Base-by-base conservation (phyloP, 64 coral and sea anemone species). In the Pocillopora damicornis region DNA sequence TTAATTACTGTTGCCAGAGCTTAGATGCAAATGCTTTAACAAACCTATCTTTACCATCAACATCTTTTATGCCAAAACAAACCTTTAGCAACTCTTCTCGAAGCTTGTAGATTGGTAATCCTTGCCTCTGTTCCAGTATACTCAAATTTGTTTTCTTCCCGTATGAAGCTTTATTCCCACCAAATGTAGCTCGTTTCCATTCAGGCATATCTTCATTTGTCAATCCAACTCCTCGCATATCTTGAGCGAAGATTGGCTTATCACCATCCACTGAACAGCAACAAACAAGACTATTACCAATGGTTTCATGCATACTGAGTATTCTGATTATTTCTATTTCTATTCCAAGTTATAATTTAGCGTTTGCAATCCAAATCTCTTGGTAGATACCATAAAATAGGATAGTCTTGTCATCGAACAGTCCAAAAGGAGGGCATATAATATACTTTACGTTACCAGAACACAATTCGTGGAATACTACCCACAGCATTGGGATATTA, bases 101-200 rank as follows among this genome's bases (percentile, higher is more conserved):
- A 3, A 99, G 87, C 80, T 99, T 99, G 86, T 95, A 99, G 73
- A 99, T 99, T 13, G 97, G 97, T 18, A 99, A 88, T 77, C 97
- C 92, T 80, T 99, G 93, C 75, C 97, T 90, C 69, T 99, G 97
- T 88, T 99, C 93, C 9, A 99, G 72, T 37, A 99, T 99, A 15
- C 83, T 90, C 13, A 99, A 76, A 23, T 92, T 93, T 1, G 97
- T 95, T 99, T 89, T 90, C 90, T 92, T 99, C 59, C 97, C 97
- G 79, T 95, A 99, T 0, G 97, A 99, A 13, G 93, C 97, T 90
- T 99, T 99, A 72, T 99, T 99, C 59, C 97, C 97, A 60, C 97
- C 97, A 93, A 95, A 99, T 20, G 93, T 94, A 38, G 97, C 97
- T 73, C 95, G 92, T 60, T 95, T 95, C 97, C 97, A 99, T 38